phyloP scores from a whole-genome alignment of 2,113 vertebrate species.

The Entomyzon cyanotis region DNA sequence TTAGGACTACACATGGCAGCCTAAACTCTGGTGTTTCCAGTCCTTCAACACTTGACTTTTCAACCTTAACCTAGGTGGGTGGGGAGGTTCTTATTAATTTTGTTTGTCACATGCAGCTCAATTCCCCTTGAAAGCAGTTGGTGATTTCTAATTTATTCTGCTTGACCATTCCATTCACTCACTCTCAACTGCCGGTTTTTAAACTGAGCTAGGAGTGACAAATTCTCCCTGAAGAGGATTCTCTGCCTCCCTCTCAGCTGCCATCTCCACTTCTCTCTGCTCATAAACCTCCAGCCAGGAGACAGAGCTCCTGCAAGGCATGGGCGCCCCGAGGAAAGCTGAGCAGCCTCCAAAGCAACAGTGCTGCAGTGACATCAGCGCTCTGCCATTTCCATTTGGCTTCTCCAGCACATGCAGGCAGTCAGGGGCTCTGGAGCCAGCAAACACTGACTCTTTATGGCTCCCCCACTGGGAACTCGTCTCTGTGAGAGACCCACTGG shows the following conservation, averaged over 20 bases:
- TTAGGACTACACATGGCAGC: background rate
- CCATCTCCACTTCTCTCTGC: background rate
- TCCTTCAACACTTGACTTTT: background rate
- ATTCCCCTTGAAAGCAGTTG: background rate
- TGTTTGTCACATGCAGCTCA: background rate
- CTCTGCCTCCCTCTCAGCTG: background rate
- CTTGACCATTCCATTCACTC: background rate
- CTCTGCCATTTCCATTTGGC: slow-evolving; percentile 14
- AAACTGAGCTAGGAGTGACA: background rate
- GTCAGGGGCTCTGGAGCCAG: background rate
- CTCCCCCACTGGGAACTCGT: background rate
- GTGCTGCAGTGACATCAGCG: slow-evolving; percentile 7
- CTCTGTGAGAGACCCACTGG: background rate
- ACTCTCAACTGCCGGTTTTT: background rate
- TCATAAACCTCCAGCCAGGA: background rate
- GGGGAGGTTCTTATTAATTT: background rate
- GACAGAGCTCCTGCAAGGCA: background rate
- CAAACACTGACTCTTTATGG: background rate
- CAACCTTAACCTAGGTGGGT: background rate
- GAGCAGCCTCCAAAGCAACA: background rate
- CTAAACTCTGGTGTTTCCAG: background rate
- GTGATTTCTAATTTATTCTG: background rate
- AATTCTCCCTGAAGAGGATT: background rate
- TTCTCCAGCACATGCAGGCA: background rate
- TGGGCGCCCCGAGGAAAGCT: background rate